Evolutionary conservation across 2,113 vertebrate species (phyloP), one percentile per base, ranked within the genome.

Genomic region (Antigone vipio): DNA sequence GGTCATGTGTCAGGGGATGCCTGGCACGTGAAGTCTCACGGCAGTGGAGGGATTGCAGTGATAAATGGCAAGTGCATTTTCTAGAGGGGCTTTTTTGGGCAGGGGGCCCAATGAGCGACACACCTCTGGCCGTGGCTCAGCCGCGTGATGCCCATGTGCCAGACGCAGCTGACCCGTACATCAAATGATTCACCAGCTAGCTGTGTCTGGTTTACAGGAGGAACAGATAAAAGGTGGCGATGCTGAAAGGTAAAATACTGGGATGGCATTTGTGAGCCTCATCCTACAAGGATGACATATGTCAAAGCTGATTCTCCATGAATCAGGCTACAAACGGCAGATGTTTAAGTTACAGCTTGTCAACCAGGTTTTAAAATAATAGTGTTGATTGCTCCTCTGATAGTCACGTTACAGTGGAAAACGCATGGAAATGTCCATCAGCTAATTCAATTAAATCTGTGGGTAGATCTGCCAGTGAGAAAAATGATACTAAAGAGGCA

Each of bases 111-210:
- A 71, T 0, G 2, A 52, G 74, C 60, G 88, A 79, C 95, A 79
- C 30, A 7, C 13, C 19, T 74, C 55, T 88, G 95, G 84, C 76
- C 9, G 0, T 1, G 32, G 80, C 55, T 72, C 3, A 1, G 62
- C 91, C 95, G 79, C 30, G 2, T 94, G 92, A 88, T 42, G 67
- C 27, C 79, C 92, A 50, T 0, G 5, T 73, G 88, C 49, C 74
- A 66, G 34, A n/a, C 3, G 2, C 82, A 93, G 82, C 94, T 96
- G 96, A 93, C n/a, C 82, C 15, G 35, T 66, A 35, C 53, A 60
- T 53, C 67, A 69, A 12, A 21, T 2, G 27, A 35, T 44, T 45
- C 59, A 12, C 35, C 53, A n/a, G n/a, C 20, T 27, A 26, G 44
- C 56, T 9, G 42, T 1, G 24, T 9, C 55, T 14, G 49, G 20